Percentiles rank a stretch among this genome's conserved stretches.
Conservation (phyloP, 2,888 invertebrate species). For the Drosophila neotestacea region DNA sequence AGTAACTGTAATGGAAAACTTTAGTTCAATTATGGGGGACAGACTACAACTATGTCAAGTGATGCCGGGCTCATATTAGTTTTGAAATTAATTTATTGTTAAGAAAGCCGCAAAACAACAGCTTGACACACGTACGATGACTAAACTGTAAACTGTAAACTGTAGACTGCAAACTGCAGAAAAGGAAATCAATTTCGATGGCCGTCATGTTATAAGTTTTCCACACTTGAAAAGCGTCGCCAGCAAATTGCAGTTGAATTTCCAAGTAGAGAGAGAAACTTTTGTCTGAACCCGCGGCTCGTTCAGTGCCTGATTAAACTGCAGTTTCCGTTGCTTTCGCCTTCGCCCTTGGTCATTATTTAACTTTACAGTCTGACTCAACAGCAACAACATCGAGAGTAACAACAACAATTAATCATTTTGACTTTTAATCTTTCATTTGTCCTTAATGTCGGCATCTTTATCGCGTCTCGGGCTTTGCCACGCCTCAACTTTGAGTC, state of each 20-base stretch:
- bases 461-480: constrained; percentile 58
- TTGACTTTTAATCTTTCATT: constrained; percentile 74
- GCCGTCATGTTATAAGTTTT: constrained; percentile 35
- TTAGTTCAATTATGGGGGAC: constrained; percentile 37
- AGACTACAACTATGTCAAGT: constrained; percentile 14
- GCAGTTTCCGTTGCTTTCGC: constrained; percentile 27
- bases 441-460: constrained; percentile 64
- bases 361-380: constrained; percentile 43
- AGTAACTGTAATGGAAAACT: constrained; percentile 11
- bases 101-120: constrained; percentile 42
- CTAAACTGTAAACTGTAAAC: constrained; percentile 6
- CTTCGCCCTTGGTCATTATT: constrained; percentile 47
- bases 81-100: constrained; percentile 63
- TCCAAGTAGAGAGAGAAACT: constrained; percentile 23
- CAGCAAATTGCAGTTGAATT: constrained; percentile 36
- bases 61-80: constrained; percentile 51
- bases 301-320: constrained; percentile 31
- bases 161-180: constrained; percentile 9
- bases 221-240: constrained; percentile 34
- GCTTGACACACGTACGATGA: constrained; percentile 3
- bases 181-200: constrained; percentile 46
- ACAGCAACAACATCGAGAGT: constrained; percentile 15
- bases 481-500: constrained; percentile 47
- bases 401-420: constrained; percentile 70
- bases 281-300: constrained; percentile 4